These are phyloP conservation scores for Acronicta psi DNA, from an alignment of 2,888 invertebrate genomes.

Conservation along the genomic window DNA sequence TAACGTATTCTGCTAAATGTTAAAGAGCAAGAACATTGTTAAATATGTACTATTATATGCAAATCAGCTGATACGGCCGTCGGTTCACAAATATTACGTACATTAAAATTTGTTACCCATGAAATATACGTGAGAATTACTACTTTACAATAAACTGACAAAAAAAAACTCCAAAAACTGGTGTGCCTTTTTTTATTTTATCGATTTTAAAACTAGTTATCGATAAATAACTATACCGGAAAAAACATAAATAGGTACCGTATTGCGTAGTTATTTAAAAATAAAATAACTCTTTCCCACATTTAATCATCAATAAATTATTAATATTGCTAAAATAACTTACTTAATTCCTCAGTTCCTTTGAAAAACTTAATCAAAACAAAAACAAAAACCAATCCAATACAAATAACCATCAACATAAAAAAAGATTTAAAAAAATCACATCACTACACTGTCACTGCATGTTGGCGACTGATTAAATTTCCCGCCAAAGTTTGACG, in stretches of 20 bases:
- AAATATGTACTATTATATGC: slow-evolving; percentile 51
- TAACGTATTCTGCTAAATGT: slow-evolving; percentile 33
- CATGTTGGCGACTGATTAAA: slow-evolving; percentile 59
- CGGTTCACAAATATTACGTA: slow-evolving; percentile 12
- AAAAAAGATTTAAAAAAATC: slow-evolving; percentile 64
- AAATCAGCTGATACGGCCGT: slow-evolving; percentile 36
- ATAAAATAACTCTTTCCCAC: too few species aligned
- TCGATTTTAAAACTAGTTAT: neutral
- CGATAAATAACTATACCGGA: neutral
- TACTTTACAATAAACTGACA: neutral
- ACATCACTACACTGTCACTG: slow-evolving; percentile 80
- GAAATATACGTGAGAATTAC: neutral
- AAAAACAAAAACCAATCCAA: slow-evolving; percentile 69
- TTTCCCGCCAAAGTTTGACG: slow-evolving; percentile 77
- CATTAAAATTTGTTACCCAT: slow-evolving; percentile 29
- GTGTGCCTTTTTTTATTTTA: too few species aligned
- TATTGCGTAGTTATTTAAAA: neutral
- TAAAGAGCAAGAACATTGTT: slow-evolving; percentile 45
- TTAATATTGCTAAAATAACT: slow-evolving; percentile 51
- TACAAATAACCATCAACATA: slow-evolving; percentile 76
- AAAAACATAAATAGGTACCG: neutral
- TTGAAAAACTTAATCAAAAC: slow-evolving; percentile 66
- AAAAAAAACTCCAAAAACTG: too few species aligned
- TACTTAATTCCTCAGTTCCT: slow-evolving; percentile 60
- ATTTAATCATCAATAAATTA: neutral